Base-by-base conservation (phyloP, 2,888 invertebrate genomes). In the Allacma fusca region DNA sequence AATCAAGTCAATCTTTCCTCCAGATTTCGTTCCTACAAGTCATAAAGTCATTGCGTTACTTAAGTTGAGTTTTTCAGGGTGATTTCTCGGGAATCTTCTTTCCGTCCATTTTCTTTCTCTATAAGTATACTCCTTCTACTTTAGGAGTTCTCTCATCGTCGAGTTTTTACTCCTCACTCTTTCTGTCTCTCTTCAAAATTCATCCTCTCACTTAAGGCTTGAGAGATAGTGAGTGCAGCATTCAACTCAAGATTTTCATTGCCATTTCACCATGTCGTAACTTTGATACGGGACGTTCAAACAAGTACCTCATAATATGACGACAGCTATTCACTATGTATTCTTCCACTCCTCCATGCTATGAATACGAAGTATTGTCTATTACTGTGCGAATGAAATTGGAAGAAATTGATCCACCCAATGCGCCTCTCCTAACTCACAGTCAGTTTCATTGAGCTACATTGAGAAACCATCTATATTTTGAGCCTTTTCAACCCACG, bases 1-100 rank as follows among this genome's bases (percentile, higher is more conserved):
- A 71, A 57, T 71, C 71, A 71, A 71, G 57, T 71, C 50, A 43
- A 71, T 71, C 71, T 71, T 71, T 71, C 43, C 59, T 44, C 57
- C n/a, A 28, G 43, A 43, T 71, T 71, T 24, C 23, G 21, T 26
- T 71, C 12, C 71, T 71, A 23, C 23, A 5, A 71, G 70, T 70
- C 70, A 70, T 70, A 70, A 70, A 70, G 70, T 44, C 70, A 70
- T 50, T 71, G 26, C 71, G 29, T 57, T 71, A 71, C 71, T 57
- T 71, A 26, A 50, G 57, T n/a, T n/a, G n/a, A n/a, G n/a, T n/a
- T 28, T 57, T 71, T 71, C 44, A 29, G 71, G 29, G 29, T 71
- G 71, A 71, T 50, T 71, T 71, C 71, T 57, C 26, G 21, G 23
- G 69, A 69, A n/a, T 40, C 68, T n/a, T n/a, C n/a, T n/a, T 21